phyloP scores from a whole-genome alignment of 2,888 invertebrate species.

The Diaprepes abbreviatus region DNA sequence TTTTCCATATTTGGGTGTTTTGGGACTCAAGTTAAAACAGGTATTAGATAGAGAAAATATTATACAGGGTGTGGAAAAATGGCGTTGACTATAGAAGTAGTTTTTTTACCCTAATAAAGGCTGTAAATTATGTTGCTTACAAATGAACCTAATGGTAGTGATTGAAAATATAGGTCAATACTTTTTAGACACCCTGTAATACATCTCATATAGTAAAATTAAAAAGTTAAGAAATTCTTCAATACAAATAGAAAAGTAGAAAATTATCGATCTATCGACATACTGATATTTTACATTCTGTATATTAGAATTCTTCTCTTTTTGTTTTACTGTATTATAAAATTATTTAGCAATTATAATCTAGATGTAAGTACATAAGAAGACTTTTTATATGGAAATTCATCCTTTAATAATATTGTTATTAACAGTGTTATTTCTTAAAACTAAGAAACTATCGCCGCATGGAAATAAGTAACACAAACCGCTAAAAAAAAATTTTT shows the following conservation, averaged over 20 bases:
- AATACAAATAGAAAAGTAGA: no score
- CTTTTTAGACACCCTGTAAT: slow-evolving; percentile 28
- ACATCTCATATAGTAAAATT: background rate
- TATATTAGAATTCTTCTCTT: background rate
- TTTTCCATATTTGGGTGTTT: slow-evolving; percentile 34
- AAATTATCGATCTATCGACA: no score
- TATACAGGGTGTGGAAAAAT: slow-evolving; percentile 44
- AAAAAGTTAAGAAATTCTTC: background rate
- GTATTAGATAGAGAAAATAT: slow-evolving; percentile 41
- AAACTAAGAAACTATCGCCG: background rate
- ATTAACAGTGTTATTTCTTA: slow-evolving; percentile 6
- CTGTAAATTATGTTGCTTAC: slow-evolving; percentile 28
- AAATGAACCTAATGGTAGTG: slow-evolving; percentile 19
- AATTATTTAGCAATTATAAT: background rate
- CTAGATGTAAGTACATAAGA: background rate
- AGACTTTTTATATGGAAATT: background rate
- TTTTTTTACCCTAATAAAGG: slow-evolving; percentile 31
- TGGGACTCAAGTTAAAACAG: slow-evolving; percentile 48
- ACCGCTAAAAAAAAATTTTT: no score
- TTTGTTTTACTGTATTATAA: slow-evolving; percentile 1
- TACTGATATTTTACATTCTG: no score
- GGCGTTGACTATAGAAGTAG: slow-evolving; percentile 20
- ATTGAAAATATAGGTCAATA: background rate
- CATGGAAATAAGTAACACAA: no score
- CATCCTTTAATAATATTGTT: background rate